These are phyloP conservation scores for Operophtera brumata DNA, from an alignment of 2,888 invertebrate species.

Conservation along the genomic window DNA sequence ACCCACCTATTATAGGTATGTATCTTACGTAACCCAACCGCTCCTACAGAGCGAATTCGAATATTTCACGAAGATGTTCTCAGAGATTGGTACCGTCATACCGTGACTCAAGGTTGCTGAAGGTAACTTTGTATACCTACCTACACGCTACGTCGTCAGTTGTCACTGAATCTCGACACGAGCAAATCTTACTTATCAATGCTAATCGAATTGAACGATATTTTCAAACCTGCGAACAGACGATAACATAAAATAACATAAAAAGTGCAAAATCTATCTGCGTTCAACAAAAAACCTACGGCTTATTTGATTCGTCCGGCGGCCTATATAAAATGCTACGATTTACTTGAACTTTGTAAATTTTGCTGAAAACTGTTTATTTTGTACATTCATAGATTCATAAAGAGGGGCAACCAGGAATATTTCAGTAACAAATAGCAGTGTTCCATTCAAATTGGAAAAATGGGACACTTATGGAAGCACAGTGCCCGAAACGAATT, in stretches of 20 bases:
- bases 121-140: slow-evolving; percentile 23
- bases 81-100: slow-evolving; percentile 24
- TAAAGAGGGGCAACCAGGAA: too few species aligned
- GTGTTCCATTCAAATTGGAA: too few species aligned
- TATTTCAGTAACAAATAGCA: too few species aligned
- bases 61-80: slow-evolving; percentile 29
- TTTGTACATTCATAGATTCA: background rate
- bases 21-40: slow-evolving; percentile 32
- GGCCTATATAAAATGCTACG: background rate
- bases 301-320: background rate
- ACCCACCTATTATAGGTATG: slow-evolving; percentile 25
- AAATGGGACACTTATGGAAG: too few species aligned
- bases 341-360: too few species aligned
- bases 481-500: too few species aligned
- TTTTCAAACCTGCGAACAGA: background rate
- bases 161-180: slow-evolving; percentile 13
- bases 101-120: slow-evolving; percentile 28
- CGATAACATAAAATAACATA: too few species aligned
- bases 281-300: background rate
- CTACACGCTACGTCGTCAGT: background rate
- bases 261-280: background rate
- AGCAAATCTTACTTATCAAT: slow-evolving; percentile 4
- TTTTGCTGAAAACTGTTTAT: too few species aligned
- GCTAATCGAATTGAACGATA: slow-evolving; percentile 7
- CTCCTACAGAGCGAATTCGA: slow-evolving; percentile 23